phyloP scores from a whole-genome alignment of 2,113 vertebrate species.

The Ochotona curzoniae region DNA sequence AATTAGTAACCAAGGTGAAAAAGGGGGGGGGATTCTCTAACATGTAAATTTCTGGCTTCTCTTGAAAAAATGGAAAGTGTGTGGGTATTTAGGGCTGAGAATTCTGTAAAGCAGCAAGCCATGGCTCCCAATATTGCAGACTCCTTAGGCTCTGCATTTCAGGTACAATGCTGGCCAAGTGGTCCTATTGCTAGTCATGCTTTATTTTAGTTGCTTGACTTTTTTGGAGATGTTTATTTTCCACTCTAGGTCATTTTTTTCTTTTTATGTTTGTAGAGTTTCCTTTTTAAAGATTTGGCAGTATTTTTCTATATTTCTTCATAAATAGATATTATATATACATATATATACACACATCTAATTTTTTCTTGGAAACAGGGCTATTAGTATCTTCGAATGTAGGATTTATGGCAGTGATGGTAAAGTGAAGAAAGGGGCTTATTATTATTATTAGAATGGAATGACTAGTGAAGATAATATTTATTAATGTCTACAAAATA shows the following conservation, averaged over 20 bases:
- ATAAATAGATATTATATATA: too few species aligned
- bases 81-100: not conserved
- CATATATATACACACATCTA: too few species aligned
- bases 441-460: too few species aligned
- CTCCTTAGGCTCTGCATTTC: not conserved
- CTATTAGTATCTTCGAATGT: too few species aligned
- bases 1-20: not conserved
- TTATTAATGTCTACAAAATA: too few species aligned
- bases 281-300: too few species aligned
- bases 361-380: too few species aligned
- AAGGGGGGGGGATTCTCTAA: not conserved
- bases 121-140: not conserved
- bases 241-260: not conserved
- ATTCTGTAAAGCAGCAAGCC: not conserved
- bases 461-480: too few species aligned
- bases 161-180: not conserved
- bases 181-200: not conserved
- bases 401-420: too few species aligned
- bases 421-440: too few species aligned
- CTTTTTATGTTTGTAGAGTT: too few species aligned
- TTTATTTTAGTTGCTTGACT: not conserved
- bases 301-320: too few species aligned
- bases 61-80: not conserved
- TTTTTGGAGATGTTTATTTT: constrained; percentile 2
- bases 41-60: constrained; percentile 32